phyloP scores from a whole-genome alignment of 2,113 vertebrate species.

The Pitta sordida region DNA sequence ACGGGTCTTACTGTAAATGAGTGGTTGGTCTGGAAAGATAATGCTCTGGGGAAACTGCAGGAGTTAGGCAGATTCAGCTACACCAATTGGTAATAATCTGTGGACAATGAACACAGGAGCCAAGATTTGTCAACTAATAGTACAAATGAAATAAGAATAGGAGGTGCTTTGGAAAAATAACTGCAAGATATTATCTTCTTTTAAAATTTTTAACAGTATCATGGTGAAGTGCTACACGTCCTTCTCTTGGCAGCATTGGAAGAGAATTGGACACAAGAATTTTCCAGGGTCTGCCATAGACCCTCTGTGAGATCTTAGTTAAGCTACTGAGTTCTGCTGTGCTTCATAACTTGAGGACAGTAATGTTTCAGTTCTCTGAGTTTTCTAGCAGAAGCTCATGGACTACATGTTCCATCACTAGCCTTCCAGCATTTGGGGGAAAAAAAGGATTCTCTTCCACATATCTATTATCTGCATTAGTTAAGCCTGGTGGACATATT shows the following conservation, averaged over 20 bases:
- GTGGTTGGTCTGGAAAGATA: not conserved
- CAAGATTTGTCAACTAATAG: not conserved
- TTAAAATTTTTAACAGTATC: not conserved
- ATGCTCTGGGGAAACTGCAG: slow-evolving; percentile 45
- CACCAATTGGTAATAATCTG: not conserved
- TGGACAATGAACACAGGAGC: not conserved
- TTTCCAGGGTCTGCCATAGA: not conserved
- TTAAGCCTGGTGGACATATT: not conserved
- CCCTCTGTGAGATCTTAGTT: not conserved
- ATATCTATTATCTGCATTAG: not conserved
- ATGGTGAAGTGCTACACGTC: not conserved
- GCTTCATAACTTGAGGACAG: not conserved
- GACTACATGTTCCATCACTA: not conserved
- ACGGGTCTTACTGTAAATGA: slow-evolving; percentile 26
- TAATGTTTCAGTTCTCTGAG: not conserved
- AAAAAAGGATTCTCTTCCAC: not conserved
- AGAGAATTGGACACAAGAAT: not conserved
- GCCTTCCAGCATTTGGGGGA: not conserved
- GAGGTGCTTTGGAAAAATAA: not conserved
- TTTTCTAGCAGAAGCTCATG: not conserved
- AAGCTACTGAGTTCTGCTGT: not conserved
- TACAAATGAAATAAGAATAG: not conserved
- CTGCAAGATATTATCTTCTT: not conserved
- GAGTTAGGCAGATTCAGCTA: slow-evolving; percentile 30
- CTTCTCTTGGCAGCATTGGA: not conserved